phyloP scores from a whole-genome alignment of 2,797 vertebrate species.

The Diplodus puntazzo region DNA sequence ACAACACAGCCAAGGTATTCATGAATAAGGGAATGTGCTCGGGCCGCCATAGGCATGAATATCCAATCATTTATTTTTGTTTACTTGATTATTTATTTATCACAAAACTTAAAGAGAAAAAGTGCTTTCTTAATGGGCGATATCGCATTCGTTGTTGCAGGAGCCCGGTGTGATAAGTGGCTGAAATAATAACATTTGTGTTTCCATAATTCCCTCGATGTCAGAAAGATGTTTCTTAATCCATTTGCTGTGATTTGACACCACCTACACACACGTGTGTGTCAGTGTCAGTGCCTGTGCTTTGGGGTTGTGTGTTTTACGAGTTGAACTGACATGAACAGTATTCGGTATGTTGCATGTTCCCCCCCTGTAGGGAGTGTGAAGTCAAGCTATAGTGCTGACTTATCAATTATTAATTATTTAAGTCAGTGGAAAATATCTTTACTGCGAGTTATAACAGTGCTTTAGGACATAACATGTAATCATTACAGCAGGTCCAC shows the following conservation, averaged over 20 bases:
- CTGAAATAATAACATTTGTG: background rate
- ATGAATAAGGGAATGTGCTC: conserved; percentile 57
- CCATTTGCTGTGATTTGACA: conserved; percentile 17
- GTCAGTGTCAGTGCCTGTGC: conserved; percentile 17
- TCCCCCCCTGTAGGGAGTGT: conserved; percentile 29
- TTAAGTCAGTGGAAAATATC: conserved; percentile 38
- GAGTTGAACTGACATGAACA: conserved; percentile 52
- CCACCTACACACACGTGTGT: background rate
- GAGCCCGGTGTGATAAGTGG: background rate
- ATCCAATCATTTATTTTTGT: conserved; percentile 42
- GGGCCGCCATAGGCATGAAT: conserved; percentile 47
- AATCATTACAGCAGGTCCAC: conserved; percentile 2
- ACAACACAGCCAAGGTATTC: conserved; percentile 47
- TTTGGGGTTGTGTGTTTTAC: conserved; percentile 47
- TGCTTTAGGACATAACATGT: background rate
- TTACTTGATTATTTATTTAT: conserved; percentile 41
- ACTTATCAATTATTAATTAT: conserved; percentile 58
- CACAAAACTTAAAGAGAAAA: background rate
- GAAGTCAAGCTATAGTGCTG: conserved; percentile 24
- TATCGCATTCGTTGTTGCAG: too few relatives aligned
- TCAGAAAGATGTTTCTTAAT: background rate
- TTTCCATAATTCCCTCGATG: conserved; percentile 18
- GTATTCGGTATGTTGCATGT: conserved; percentile 15
- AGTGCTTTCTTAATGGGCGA: background rate
- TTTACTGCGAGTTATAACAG: conserved; percentile 4